These are phyloP conservation scores for Crepidodera aurea DNA, from an alignment of 2,888 invertebrate genomes.

Conservation along the genomic window DNA sequence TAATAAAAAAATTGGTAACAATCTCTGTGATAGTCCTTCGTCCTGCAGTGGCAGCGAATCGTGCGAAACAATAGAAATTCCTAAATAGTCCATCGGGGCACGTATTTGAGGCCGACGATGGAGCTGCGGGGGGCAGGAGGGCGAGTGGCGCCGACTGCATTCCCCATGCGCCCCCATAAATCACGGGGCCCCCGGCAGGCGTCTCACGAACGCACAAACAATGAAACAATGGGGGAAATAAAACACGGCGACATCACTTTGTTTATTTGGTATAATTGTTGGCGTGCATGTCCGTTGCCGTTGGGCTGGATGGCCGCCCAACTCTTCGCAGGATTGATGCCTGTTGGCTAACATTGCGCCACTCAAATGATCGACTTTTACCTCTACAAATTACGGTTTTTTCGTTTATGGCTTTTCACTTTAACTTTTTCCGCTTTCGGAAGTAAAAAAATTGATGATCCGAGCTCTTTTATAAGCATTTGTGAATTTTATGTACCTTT, in stretches of 20 bases:
- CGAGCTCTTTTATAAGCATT: too few species aligned
- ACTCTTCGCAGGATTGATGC: constrained; percentile 27
- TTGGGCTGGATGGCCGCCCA: constrained; percentile 9
- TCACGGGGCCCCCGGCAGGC: constrained; percentile 61
- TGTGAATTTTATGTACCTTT: too few species aligned
- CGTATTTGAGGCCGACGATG: constrained; percentile 40
- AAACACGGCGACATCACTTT: constrained; percentile 62
- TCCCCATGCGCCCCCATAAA: constrained; percentile 62
- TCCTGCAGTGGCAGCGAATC: not conserved
- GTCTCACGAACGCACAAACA: constrained; percentile 61
- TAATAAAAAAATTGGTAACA: too few species aligned
- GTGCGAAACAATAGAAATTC: constrained; percentile 59
- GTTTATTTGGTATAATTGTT: constrained; percentile 62
- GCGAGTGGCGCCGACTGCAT: constrained; percentile 63
- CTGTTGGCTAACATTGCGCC: constrained; percentile 6
- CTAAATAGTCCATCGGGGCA: constrained; percentile 56
- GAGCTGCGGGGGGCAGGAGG: constrained; percentile 50
- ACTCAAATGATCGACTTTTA: too few species aligned
- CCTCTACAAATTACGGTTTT: too few species aligned
- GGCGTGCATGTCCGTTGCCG: constrained; percentile 41
- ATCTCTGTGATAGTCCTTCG: too few species aligned
- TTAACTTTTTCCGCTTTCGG: too few species aligned
- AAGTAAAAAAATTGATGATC: too few species aligned
- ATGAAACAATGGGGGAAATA: constrained; percentile 63
- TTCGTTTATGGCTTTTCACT: too few species aligned